These are phyloP conservation scores for Exocentrus adspersus DNA, from an alignment of 2,888 invertebrate species.

Conservation along the genomic window DNA sequence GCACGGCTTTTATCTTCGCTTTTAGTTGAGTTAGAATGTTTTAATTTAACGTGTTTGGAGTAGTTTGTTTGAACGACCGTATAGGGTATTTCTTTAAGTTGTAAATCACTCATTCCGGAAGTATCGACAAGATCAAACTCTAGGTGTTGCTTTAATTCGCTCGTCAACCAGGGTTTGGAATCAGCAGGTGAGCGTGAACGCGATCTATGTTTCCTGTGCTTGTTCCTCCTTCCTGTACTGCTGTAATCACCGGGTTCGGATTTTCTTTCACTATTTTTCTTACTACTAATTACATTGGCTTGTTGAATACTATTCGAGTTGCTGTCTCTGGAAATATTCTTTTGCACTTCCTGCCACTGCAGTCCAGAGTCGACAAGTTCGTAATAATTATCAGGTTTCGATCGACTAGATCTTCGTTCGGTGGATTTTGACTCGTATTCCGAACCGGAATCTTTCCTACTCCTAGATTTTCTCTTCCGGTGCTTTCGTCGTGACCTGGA, in stretches of 20 bases:
- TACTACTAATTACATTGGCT: conserved; percentile 75
- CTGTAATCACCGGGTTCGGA: conserved; percentile 33
- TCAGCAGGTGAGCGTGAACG: conserved; percentile 77
- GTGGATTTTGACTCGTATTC: conserved; percentile 73
- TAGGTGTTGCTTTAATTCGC: conserved; percentile 84
- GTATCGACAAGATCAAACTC: conserved; percentile 91
- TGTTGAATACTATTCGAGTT: conserved; percentile 71
- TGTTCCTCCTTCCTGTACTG: conserved; percentile 37
- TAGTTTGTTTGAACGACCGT: conserved; percentile 83
- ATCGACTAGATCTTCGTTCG: conserved; percentile 39
- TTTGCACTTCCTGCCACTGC: conserved; percentile 89
- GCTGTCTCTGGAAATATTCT: conserved; percentile 64
- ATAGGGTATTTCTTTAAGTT: conserved; percentile 88
- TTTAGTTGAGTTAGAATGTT: conserved; percentile 48
- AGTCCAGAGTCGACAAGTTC: conserved; percentile 88
- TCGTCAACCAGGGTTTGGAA: conserved; percentile 76
- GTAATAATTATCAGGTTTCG: conserved; percentile 59
- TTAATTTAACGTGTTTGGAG: conserved; percentile 70
- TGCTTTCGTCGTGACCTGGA: conserved; percentile 82
- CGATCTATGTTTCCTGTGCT: conserved; percentile 54
- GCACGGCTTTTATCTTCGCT: conserved; percentile 39
- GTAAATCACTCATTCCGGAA: conserved; percentile 87
- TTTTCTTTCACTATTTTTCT: conserved; percentile 53
- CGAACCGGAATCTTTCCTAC: conserved; percentile 79
- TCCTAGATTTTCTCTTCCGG: conserved; percentile 78